Evolutionary conservation across 2,113 vertebrate species (phyloP), one percentile per base, ranked within the genome.

Genomic region (Calonectris borealis): DNA sequence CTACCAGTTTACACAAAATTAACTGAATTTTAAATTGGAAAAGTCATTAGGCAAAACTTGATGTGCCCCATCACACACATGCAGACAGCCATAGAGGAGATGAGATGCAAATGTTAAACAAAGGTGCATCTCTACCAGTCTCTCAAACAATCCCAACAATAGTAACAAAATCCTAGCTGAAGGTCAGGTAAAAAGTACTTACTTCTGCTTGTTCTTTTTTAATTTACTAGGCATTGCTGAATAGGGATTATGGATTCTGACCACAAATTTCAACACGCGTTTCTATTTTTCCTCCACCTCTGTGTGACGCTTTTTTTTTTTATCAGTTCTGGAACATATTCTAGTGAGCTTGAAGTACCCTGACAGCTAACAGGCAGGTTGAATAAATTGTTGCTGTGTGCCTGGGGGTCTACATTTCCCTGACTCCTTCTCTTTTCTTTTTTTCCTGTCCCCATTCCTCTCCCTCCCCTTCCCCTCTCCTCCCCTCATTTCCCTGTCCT

Each of bases 321-420:
- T 61, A 93, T 94, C 95, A 69, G 76, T 49, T 46, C 51, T 84
- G 95, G 61, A 96, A 92, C 49, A 79, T 65, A 94, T 88, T 91
- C 92, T 46, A 64, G 82, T 88, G 73, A 91, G 84, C 83, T 78
- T 88, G 61, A 96, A 95, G 64, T 68, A 86, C 13, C 62, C 17
- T 94, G 40, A 94, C 91, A 96, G 72, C 49, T 93, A 84, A 80
- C 86, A 94, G 62, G 55, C 79, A 94, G 42, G 17, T 42, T 92
- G 70, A 96, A 93, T 95, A 95, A 97, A 96, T 94, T 92, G 31
- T 73, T 94, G 66, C 61, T 90, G 42, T 88, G 58, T 94, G 34
- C 73, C 88, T 94, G 24, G 36, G 55, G 80, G 46, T 87, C 85
- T 95, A 27, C 27, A 62, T 94, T 97, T 97, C 51, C 72, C 72